Base-by-base conservation (phyloP, 2,113 vertebrate genomes). In the Anas platyrhynchos region DNA sequence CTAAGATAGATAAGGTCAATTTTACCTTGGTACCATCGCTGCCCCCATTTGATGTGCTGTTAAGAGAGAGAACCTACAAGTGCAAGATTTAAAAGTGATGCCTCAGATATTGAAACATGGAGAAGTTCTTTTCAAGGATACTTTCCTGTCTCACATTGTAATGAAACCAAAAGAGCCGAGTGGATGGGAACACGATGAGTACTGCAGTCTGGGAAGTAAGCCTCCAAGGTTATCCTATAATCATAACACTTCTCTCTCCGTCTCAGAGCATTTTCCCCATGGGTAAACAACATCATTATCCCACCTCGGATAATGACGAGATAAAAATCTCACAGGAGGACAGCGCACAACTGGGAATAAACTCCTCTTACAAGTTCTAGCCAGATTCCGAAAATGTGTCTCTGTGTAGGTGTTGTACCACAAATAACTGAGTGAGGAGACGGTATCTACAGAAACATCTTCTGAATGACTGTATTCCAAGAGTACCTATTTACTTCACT, bases 281-380 rank as follows among this genome's bases (percentile, higher is more conserved):
- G 73, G 34, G 18, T 90, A 90, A 72, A 59, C 81, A 72, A 59
- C 78, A 71, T 38, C 29, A 56, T 88, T 65, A 61, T 68, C 48
- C 26, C 36, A 62, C 62, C 59, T 87, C 62, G 41, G 82, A 86
- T 97, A 91, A 58, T 38, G 50, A 80, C 77, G 81, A 91, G 83
- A 91, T 56, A 80, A 94, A 94, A 88, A 36, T 84, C n/a, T 84
- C 0, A 0, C 11, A 77, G 62, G 11, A 81, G 88, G 36, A 36
- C 44, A 74, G 41, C 36, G 38, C 27, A 32, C 25, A 91, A 14
- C 34, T 87, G 5, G 1, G 34, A 79, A 69, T 88, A 79, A 83
- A 34, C 32, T 79, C 44, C 50, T 78, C 41, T 79, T 89, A 48
- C 44, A 59, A 58, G 55, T 89, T 91, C 55, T 83, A 86, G 62